A percentile compares a stretch with the other conserved stretches of the same genome.
Evolutionary conservation across 1,140 invertebrate species (phyloP).

Genomic region (Chrysoperla carnea): DNA sequence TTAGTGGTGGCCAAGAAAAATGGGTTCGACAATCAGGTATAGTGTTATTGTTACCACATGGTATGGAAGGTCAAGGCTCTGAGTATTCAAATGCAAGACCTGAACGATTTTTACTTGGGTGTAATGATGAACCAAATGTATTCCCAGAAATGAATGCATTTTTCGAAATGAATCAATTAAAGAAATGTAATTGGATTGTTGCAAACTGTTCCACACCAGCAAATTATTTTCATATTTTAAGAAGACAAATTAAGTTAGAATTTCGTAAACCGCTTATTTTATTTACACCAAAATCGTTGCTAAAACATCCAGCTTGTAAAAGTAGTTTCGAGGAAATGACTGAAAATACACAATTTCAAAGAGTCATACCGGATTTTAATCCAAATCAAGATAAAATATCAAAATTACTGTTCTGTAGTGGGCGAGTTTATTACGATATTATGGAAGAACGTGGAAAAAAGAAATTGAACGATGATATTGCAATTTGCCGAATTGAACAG

Average conservation of each 20-base stretch:
- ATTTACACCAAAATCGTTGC: constrained; percentile 66
- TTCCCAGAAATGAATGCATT: constrained; percentile 24
- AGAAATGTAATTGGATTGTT: constrained; percentile 67
- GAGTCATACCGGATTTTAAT: constrained; percentile 39
- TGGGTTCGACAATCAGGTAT: constrained; percentile 72
- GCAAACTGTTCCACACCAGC: constrained; percentile 70
- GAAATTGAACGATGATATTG: constrained; percentile 49
- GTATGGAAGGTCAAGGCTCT: constrained; percentile 79
- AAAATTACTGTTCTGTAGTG: constrained; percentile 59
- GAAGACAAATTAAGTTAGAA: constrained; percentile 64
- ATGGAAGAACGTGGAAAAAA: constrained; percentile 41
- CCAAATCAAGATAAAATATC: constrained; percentile 39
- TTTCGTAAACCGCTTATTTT: constrained; percentile 67
- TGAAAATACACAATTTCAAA: constrained; percentile 25
- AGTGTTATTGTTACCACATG: constrained; percentile 72
- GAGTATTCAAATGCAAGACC: constrained; percentile 69
- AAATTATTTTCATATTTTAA: constrained; percentile 71
- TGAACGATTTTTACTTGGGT: constrained; percentile 69
- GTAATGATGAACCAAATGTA: constrained; percentile 48
- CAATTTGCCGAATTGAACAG: constrained; percentile 68
- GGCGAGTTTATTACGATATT: constrained; percentile 77
- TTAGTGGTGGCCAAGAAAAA: constrained; percentile 61
- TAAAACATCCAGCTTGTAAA: constrained; percentile 49
- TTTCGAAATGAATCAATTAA: constrained; percentile 58
- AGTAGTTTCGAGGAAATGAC: constrained; percentile 53